Conservation (phyloP, 2,888 invertebrate species). For the Eulithis prunata region DNA sequence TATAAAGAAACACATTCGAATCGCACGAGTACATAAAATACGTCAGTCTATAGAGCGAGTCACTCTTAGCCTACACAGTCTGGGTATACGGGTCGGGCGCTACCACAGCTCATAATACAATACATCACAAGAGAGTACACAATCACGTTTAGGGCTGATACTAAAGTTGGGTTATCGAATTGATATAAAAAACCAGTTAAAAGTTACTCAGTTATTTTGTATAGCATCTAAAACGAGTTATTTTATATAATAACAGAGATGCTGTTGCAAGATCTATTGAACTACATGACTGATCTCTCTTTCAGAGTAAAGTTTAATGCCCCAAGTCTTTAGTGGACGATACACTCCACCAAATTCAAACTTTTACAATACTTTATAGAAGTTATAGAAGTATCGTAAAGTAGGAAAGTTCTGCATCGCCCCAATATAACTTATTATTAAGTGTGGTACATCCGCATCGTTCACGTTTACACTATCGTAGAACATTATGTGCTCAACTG, state of each 20-base stretch:
- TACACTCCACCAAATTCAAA: constrained; percentile 7
- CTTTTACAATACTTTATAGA: neutral
- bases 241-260: no score
- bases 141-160: neutral
- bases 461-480: constrained; percentile 17
- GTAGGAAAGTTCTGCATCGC: constrained; percentile 17
- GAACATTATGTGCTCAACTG: constrained; percentile 15
- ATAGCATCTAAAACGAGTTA: no score
- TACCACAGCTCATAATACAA: constrained; percentile 37
- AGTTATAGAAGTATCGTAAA: neutral
- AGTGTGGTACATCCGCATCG: constrained; percentile 15
- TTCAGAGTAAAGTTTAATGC: constrained; percentile 5
- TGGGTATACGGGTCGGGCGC: constrained; percentile 61
- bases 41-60: constrained; percentile 79
- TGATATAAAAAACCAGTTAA: no score
- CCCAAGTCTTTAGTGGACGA: constrained; percentile 11
- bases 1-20: constrained; percentile 74
- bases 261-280: no score
- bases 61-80: constrained; percentile 79
- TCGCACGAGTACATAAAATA: constrained; percentile 78
- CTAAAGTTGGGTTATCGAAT: neutral
- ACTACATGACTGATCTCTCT: neutral
- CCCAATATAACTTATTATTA: constrained; percentile 13
- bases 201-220: no score
- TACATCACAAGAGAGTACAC: constrained; percentile 19